Percentiles rank a stretch among this genome's conserved stretches.
Evolutionary conservation across 2,113 vertebrate species (phyloP).

Genomic region (Mormyrus iriodes): DNA sequence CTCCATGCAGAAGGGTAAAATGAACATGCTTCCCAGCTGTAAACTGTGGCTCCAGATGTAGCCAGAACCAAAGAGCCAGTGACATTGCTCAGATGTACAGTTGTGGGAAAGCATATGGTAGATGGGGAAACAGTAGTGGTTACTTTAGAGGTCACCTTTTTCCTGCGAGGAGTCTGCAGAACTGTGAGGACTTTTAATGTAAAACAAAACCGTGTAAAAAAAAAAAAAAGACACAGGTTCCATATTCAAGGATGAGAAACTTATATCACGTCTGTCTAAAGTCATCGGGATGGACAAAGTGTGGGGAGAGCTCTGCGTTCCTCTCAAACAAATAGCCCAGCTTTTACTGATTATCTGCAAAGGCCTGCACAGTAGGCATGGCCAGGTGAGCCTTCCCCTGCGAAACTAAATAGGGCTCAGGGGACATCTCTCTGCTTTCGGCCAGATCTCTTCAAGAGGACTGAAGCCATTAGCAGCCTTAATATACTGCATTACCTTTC

Average conservation of each 20-base stretch:
- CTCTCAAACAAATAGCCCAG: slow-evolving; percentile 22
- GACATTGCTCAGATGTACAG: neutral
- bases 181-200: neutral
- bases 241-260: neutral
- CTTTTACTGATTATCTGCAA: slow-evolving; percentile 35
- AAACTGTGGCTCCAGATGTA: neutral
- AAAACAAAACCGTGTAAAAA: neutral
- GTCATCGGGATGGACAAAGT: neutral
- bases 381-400: slow-evolving; percentile 48
- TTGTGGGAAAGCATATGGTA: neutral
- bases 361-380: slow-evolving; percentile 53
- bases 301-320: slow-evolving; percentile 40
- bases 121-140: neutral
- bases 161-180: neutral
- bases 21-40: neutral
- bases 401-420: slow-evolving; percentile 75
- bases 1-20: slow-evolving; percentile 39
- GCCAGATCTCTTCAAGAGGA: slow-evolving; percentile 56
- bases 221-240: neutral
- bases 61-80: neutral
- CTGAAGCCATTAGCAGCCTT: slow-evolving; percentile 59
- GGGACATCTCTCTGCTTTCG: slow-evolving; percentile 65
- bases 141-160: neutral
- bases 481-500: slow-evolving; percentile 64
- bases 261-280: neutral